Conservation (phyloP, 2,888 invertebrate genomes). For the Tipula lateralis region DNA sequence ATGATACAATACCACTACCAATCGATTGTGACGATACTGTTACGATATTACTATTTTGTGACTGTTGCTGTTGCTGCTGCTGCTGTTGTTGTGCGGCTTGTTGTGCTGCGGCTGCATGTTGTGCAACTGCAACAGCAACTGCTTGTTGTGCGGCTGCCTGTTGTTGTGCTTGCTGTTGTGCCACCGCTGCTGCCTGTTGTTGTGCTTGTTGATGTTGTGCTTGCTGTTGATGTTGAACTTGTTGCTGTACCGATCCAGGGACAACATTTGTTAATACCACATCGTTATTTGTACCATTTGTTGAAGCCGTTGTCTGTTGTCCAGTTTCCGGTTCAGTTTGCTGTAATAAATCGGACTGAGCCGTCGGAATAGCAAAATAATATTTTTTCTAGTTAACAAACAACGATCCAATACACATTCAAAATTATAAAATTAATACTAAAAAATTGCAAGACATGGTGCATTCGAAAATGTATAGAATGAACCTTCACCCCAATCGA, state of each 20-base stretch:
- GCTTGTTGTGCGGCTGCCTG: slow-evolving; percentile 37
- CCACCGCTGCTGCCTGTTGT: slow-evolving; percentile 39
- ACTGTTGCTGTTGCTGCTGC: slow-evolving; percentile 42
- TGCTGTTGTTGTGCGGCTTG: slow-evolving; percentile 40
- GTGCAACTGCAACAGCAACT: slow-evolving; percentile 41
- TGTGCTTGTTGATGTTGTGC: slow-evolving; percentile 21
- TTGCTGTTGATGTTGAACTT: slow-evolving; percentile 35
- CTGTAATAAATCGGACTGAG: slow-evolving; percentile 57
- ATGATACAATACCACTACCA: slow-evolving; percentile 39
- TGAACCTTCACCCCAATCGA: too few relatives aligned
- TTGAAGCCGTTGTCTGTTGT: slow-evolving; percentile 33
- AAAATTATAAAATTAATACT: not conserved
- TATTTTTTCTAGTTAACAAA: slow-evolving; percentile 29
- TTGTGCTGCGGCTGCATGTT: slow-evolving; percentile 37
- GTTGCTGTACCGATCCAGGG: slow-evolving; percentile 33
- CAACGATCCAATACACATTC: not conserved
- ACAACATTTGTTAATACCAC: not conserved
- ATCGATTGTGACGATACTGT: slow-evolving; percentile 26
- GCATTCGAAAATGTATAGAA: not conserved
- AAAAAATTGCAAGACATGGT: not conserved
- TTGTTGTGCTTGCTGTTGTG: slow-evolving; percentile 34
- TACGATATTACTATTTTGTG: not conserved
- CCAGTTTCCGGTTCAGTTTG: slow-evolving; percentile 57
- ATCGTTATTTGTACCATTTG: slow-evolving; percentile 28
- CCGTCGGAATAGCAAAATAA: slow-evolving; percentile 29